phyloP scores from a whole-genome alignment of 1,140 invertebrate genomes.

The Drosophila baimaii region DNA sequence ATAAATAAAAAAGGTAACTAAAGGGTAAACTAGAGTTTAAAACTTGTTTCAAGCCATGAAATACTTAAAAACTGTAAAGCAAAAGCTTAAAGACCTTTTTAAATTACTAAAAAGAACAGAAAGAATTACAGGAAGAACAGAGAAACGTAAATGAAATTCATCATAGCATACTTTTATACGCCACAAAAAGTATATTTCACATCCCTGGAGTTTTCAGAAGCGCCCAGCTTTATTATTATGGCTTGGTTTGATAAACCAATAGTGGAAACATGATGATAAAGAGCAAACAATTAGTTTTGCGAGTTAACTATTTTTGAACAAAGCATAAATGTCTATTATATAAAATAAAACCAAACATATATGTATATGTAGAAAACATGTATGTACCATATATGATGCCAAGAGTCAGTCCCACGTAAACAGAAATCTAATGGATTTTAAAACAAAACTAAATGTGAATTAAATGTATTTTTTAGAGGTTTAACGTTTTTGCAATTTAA shows the following conservation, averaged over 20 bases:
- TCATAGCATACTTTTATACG: not conserved
- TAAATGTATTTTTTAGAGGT: slow-evolving; percentile 77
- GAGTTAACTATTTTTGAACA: slow-evolving; percentile 42
- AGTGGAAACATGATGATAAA: not conserved
- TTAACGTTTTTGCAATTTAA: slow-evolving; percentile 63
- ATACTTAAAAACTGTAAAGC: not conserved
- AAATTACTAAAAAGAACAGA: no score
- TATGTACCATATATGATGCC: slow-evolving; percentile 47
- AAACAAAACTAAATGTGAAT: slow-evolving; percentile 65
- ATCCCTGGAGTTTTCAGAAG: slow-evolving; percentile 8
- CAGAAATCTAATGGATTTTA: slow-evolving; percentile 57
- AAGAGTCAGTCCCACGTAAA: slow-evolving; percentile 66
- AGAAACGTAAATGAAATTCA: not conserved
- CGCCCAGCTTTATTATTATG: not conserved
- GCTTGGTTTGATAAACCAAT: not conserved
- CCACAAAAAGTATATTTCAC: not conserved
- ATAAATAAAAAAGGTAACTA: not conserved
- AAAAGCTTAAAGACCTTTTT: not conserved
- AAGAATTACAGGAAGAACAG: no score
- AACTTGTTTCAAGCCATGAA: not conserved
- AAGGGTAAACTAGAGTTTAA: not conserved
- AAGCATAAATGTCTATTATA: slow-evolving; percentile 53
- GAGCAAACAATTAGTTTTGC: slow-evolving; percentile 16
- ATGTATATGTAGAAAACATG: slow-evolving; percentile 9
- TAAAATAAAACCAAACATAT: slow-evolving; percentile 7